Conservation (phyloP, 2,797 vertebrate genomes). For the Tenualosa thibaudeaui region DNA sequence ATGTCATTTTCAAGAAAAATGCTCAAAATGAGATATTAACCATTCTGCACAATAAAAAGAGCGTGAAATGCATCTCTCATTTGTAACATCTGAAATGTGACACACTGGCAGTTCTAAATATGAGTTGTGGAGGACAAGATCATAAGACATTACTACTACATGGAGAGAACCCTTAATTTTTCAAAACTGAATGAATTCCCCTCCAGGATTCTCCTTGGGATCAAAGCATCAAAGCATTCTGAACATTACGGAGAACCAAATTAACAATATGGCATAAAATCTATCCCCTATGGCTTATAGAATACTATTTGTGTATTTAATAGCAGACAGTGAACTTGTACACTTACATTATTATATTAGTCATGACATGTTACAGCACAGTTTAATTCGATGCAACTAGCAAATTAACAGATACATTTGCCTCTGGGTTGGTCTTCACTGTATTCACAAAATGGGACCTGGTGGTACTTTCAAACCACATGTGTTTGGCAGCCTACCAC, state of each 20-base stretch:
- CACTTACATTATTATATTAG: background rate
- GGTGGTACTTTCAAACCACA: background rate
- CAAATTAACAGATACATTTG: background rate
- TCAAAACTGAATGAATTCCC: background rate
- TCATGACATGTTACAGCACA: background rate
- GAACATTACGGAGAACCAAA: background rate
- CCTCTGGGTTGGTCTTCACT: background rate
- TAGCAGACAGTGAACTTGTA: background rate
- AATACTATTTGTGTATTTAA: background rate
- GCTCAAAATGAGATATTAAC: background rate
- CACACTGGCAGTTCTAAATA: background rate
- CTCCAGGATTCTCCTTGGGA: background rate
- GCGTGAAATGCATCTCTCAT: background rate
- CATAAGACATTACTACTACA: background rate
- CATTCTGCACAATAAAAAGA: background rate
- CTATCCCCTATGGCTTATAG: background rate
- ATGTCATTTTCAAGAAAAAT: background rate
- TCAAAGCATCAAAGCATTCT: background rate
- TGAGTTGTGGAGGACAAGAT: background rate
- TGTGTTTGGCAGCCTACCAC: constrained; percentile 3
- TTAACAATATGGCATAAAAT: background rate
- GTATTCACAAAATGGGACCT: background rate
- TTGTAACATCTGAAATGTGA: background rate
- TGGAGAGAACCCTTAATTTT: background rate
- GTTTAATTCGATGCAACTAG: background rate